These are phyloP conservation scores for Plodia interpunctella DNA, from an alignment of 1,140 invertebrate genomes.

Conservation along the genomic window DNA sequence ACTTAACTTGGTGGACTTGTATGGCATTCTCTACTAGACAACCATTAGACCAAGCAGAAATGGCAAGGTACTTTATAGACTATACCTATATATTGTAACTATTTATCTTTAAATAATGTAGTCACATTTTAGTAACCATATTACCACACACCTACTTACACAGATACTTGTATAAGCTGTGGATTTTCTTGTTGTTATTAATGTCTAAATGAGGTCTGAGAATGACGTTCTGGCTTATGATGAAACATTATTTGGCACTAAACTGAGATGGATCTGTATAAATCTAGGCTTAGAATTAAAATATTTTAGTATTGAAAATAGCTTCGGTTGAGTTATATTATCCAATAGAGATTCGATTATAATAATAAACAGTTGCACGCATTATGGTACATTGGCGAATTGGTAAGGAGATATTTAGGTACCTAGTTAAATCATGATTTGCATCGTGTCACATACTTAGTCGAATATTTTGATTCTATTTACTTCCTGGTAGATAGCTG, in stretches of 20 bases:
- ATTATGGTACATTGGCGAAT: too few species aligned
- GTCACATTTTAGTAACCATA: background rate
- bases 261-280: constrained; percentile 1
- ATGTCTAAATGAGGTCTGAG: constrained; percentile 1
- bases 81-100: too few species aligned
- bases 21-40: too few species aligned
- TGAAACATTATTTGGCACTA: constrained; percentile 7
- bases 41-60: too few species aligned
- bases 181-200: constrained; percentile 2
- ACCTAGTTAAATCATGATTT: too few species aligned
- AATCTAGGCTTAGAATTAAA: constrained; percentile 4
- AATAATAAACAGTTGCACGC: background rate
- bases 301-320: constrained; percentile 1
- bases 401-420: too few species aligned
- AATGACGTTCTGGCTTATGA: background rate
- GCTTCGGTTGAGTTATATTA: background rate
- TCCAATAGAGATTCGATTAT: background rate
- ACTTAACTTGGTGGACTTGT: too few species aligned
- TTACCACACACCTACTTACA: constrained; percentile 6
- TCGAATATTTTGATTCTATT: too few species aligned
- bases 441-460: too few species aligned
- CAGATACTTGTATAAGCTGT: background rate
- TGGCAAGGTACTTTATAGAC: too few species aligned
- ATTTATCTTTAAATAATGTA: too few species aligned
- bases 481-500: too few species aligned